A percentile compares a stretch with the other conserved stretches of the same genome.
Conservation (phyloP, 1,140 invertebrate species). For the Trissolcus basalis region DNA sequence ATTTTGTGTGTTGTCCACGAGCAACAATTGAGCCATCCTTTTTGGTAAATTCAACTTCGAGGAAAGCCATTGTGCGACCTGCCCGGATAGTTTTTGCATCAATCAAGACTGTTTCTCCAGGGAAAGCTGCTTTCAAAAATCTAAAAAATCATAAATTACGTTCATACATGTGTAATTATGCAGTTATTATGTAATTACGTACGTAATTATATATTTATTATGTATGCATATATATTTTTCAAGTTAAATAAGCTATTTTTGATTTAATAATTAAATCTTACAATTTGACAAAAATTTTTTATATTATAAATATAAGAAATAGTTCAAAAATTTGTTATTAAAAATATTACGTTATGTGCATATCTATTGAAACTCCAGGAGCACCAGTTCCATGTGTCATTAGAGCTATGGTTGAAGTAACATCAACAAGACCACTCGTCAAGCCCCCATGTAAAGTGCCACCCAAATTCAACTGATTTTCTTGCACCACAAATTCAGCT, state of each 20-base stretch:
- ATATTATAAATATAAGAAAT: not conserved
- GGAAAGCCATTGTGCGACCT: conserved; percentile 87
- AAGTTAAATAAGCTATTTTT: too few relatives aligned
- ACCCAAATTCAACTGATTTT: conserved; percentile 85
- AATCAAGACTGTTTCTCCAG: conserved; percentile 87
- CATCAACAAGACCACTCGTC: conserved; percentile 88
- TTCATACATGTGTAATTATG: too few relatives aligned
- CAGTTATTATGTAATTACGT: too few relatives aligned
- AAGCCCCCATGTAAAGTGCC: conserved; percentile 91
- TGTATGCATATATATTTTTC: too few relatives aligned
- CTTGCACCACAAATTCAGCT: conserved; percentile 85
- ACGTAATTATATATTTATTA: too few relatives aligned
- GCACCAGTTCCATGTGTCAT: conserved; percentile 79
- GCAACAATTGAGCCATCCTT: conserved; percentile 83
- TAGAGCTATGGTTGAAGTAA: conserved; percentile 87
- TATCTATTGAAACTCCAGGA: conserved; percentile 85
- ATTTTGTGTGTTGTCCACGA: conserved; percentile 88
- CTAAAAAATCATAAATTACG: too few relatives aligned
- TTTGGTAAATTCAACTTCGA: conserved; percentile 85
- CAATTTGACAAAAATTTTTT: not conserved
- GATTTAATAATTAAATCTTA: too few relatives aligned
- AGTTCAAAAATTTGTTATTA: not conserved
- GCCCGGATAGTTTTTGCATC: conserved; percentile 86
- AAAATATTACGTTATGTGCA: conserved; percentile 81
- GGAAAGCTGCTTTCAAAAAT: conserved; percentile 83